Conservation (phyloP, 2,113 vertebrate species). For the Brachionichthys hirsutus region DNA sequence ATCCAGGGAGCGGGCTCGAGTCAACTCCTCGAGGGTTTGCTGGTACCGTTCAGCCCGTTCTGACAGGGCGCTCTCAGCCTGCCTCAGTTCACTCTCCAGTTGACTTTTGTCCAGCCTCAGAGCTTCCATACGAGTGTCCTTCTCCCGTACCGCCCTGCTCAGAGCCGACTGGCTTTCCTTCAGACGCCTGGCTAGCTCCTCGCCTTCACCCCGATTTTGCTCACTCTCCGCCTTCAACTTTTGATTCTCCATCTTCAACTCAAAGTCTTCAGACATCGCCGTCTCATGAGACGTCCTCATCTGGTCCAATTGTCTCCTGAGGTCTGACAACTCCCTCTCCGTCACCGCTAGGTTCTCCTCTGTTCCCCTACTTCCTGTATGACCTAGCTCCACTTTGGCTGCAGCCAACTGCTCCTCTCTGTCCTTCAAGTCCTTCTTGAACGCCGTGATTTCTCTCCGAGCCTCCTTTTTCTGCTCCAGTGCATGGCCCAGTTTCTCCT, state of each 20-base stretch:
- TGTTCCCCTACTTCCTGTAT: conserved; percentile 49
- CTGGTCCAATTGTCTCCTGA: conserved; percentile 80
- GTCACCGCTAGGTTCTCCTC: conserved; percentile 67
- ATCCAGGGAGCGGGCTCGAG: conserved; percentile 75
- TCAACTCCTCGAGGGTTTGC: conserved; percentile 83
- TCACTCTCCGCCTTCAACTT: conserved; percentile 69
- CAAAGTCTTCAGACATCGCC: conserved; percentile 78
- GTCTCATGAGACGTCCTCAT: conserved; percentile 76
- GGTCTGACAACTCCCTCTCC: conserved; percentile 77
- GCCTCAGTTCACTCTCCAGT: conserved; percentile 81
- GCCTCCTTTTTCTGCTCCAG: conserved; percentile 73
- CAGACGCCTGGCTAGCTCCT: conserved; percentile 78
- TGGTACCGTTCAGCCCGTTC: conserved; percentile 83
- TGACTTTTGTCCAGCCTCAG: conserved; percentile 85
- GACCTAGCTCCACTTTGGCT: conserved; percentile 65
- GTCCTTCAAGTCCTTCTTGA: conserved; percentile 78
- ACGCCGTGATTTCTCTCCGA: conserved; percentile 74
- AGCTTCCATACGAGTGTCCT: conserved; percentile 82
- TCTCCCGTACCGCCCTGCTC: conserved; percentile 80
- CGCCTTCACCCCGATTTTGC: conserved; percentile 42
- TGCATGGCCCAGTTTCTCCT: conserved; percentile 78
- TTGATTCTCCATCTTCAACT: conserved; percentile 84
- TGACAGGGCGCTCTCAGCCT: conserved; percentile 73
- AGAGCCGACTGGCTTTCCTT: conserved; percentile 73
- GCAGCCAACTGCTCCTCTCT: conserved; percentile 76